Evolutionary conservation across 1,140 invertebrate genomes (phyloP), one percentile per base, ranked within the genome.

Genomic region (Megalonaias nervosa): DNA sequence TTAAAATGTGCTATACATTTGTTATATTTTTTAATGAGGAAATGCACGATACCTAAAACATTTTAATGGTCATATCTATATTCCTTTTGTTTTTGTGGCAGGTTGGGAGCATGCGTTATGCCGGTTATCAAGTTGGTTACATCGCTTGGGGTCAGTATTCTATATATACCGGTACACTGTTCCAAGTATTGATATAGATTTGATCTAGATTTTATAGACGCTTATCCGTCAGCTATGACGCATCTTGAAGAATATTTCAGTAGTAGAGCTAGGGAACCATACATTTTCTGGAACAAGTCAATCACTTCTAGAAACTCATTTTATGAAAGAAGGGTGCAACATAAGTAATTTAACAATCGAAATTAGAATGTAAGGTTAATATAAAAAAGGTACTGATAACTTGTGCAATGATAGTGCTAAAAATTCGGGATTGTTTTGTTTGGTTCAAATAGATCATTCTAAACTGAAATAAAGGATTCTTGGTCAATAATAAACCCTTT

Each of bases 121-220:
- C 82, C 23, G 86, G 84, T 0, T 87, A 84, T 55, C 84, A 86
- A 68, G 84, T 87, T 2, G 83, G 78, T n/a, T 87, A 86, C 68
- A 81, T 85, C 55, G 81, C 76, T 17, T 87, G 85, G 86, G 82
- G 84, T 86, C 80, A 78, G 81, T 66, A 64, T 31, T 23, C 3
- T 58, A 67, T 67, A 11, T 66, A 11, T 55, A 16, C 61, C 13
- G 16, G 13, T 55, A 38, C 65, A 64, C 5, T 31, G 16, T 75
- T 23, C 66, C 26, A 38, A n/a, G 11, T 15, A 48, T 13, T 12
- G 15, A n/a, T 67, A 48, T 38, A 26, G 13, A 26, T 48, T 12
- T 26, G 26, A n/a, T 21, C 11, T 23, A 23, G 26, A 14, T 31
- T 67, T 1, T n/a, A 23, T 19, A 23, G 19, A 23, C 14, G 12